Percentiles rank a stretch among this genome's conserved stretches.
These are phyloP conservation scores for Ferdinandea cuprea DNA, from an alignment of 2,888 invertebrate species.

Conservation along the genomic window DNA sequence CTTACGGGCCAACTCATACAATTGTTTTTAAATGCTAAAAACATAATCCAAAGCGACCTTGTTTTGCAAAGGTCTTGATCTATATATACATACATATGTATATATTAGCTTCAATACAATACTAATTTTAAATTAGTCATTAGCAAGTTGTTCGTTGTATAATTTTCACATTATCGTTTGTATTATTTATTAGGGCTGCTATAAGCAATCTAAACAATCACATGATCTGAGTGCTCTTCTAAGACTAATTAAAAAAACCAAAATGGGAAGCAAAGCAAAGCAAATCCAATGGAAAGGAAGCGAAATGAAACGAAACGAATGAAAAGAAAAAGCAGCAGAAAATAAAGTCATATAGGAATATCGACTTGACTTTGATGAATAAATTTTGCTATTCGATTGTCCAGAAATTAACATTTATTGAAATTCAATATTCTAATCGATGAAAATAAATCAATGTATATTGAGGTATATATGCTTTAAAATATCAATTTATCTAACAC, in stretches of 20 bases:
- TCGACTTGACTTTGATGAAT: slow-evolving; percentile 25
- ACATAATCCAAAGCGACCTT: slow-evolving; percentile 17
- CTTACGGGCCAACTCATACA: slow-evolving; percentile 1
- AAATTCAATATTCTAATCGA: not conserved
- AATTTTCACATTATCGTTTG: slow-evolving; percentile 36
- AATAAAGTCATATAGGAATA: not conserved
- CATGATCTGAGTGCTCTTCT: slow-evolving; percentile 14
- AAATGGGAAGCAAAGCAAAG: not conserved
- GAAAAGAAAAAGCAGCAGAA: not conserved
- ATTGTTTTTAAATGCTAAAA: slow-evolving; percentile 4
- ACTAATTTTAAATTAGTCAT: slow-evolving; percentile 12
- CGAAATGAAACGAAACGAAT: not conserved
- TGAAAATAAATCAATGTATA: slow-evolving; percentile 11
- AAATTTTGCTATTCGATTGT: slow-evolving; percentile 7
- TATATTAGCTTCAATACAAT: too few species aligned
- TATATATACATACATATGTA: slow-evolving; percentile 16
- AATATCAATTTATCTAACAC: too few species aligned
- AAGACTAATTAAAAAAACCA: slow-evolving; percentile 4
- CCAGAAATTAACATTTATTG: slow-evolving; percentile 16
- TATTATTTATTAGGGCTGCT: slow-evolving; percentile 40
- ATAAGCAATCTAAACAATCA: too few species aligned
- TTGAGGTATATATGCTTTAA: not conserved
- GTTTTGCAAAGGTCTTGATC: slow-evolving; percentile 24
- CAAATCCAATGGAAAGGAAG: not conserved
- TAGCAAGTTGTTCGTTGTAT: slow-evolving; percentile 8